These are phyloP conservation scores for Xenops minutus DNA, from an alignment of 2,797 vertebrate genomes.

Conservation along the genomic window DNA sequence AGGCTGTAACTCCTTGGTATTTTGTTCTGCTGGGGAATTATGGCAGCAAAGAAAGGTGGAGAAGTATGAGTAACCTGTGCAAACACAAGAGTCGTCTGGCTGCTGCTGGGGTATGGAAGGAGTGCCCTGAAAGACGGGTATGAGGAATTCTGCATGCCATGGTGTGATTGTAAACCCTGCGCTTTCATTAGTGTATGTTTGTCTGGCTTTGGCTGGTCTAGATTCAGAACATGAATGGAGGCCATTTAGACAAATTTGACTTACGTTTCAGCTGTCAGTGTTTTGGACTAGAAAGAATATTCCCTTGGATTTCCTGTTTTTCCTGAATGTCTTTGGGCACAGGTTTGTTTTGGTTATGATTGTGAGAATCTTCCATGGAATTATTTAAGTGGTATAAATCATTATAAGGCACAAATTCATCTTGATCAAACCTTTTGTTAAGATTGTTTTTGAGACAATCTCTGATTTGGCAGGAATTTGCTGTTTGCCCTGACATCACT, in stretches of 20 bases:
- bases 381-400: neutral
- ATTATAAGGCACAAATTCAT: neutral
- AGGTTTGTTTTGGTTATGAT: neutral
- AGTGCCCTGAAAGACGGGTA: neutral
- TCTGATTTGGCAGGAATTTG: neutral
- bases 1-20: neutral
- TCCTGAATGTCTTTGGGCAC: neutral
- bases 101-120: neutral
- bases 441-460: neutral
- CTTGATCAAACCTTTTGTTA: neutral
- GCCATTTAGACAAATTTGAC: neutral
- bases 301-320: neutral
- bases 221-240: neutral
- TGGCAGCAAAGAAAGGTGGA: conserved; percentile 4
- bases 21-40: neutral
- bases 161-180: neutral
- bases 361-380: neutral
- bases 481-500: neutral
- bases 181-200: neutral
- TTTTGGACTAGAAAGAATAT: neutral
- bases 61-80: conserved; percentile 23
- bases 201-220: neutral
- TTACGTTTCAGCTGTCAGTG: rapidly evolving
- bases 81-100: neutral
- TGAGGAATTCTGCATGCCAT: neutral